Evolutionary conservation across 2,797 vertebrate species (phyloP).

Genomic region (Coreius guichenoti): DNA sequence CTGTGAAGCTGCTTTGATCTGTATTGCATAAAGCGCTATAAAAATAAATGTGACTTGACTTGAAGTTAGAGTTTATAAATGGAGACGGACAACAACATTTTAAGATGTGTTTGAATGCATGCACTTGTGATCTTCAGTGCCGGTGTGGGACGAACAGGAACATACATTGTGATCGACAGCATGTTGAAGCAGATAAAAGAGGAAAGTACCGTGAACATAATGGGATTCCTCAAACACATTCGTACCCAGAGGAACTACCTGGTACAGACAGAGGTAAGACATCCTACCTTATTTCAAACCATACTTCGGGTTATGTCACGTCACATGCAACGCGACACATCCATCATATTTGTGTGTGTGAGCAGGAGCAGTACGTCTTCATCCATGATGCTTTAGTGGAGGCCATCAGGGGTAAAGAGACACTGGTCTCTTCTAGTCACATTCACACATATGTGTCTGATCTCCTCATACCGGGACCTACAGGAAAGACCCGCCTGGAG

Average conservation of each 20-base stretch:
- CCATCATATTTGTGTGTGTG: constrained; percentile 9
- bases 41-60: neutral
- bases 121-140: constrained; percentile 78
- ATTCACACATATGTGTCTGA: constrained; percentile 92
- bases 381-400: constrained; percentile 94
- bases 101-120: neutral
- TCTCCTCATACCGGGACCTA: constrained; percentile 88
- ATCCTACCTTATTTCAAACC: neutral
- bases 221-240: constrained; percentile 96
- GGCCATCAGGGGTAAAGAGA: constrained; percentile 91
- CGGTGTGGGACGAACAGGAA: constrained; percentile 94
- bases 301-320: neutral
- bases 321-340: neutral
- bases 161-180: constrained; percentile 95
- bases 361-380: constrained; percentile 95
- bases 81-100: neutral
- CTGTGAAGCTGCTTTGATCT: neutral
- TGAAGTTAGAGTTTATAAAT: neutral
- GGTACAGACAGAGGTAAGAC: constrained; percentile 94
- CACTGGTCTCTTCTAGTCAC: constrained; percentile 86
- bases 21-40: neutral
- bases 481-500: constrained; percentile 90
- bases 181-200: constrained; percentile 97
- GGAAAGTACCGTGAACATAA: constrained; percentile 90
- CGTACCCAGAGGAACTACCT: constrained; percentile 97